A percentile compares a stretch with the other conserved stretches of the same genome.
These are phyloP conservation scores for Oplegnathus fasciatus DNA, from an alignment of 2,113 vertebrate species.

Conservation along the genomic window DNA sequence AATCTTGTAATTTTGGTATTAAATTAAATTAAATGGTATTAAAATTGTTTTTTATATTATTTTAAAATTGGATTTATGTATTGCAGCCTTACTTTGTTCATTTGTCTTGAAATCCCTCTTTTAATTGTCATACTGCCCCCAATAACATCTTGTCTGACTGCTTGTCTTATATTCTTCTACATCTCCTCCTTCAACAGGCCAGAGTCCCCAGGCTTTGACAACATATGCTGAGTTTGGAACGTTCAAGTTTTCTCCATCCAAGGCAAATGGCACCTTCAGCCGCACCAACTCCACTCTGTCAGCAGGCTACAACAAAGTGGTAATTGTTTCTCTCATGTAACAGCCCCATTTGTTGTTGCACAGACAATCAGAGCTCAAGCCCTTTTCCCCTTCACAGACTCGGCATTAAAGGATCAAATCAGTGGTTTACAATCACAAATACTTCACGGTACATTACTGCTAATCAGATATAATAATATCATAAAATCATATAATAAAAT, in stretches of 20 bases:
- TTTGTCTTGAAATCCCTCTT: neutral
- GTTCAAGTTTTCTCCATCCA: slow-evolving; percentile 77
- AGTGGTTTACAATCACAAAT: neutral
- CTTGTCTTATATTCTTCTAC: neutral
- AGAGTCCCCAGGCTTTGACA: neutral
- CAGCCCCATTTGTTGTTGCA: too few species aligned
- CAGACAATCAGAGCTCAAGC: neutral
- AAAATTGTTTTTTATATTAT: neutral
- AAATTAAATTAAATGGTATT: neutral
- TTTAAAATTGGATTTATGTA: neutral
- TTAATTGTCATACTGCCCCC: neutral
- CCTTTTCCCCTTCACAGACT: neutral
- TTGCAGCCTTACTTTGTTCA: neutral
- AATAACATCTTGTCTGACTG: neutral
- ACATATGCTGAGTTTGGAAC: slow-evolving; percentile 53
- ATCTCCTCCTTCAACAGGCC: slow-evolving; percentile 50
- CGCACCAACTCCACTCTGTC: slow-evolving; percentile 30
- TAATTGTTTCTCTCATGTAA: slow-evolving; percentile 46
- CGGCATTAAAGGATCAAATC: neutral
- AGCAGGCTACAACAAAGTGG: slow-evolving; percentile 49
- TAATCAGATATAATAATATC: too few species aligned
- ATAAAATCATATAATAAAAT: too few species aligned
- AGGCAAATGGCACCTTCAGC: slow-evolving; percentile 46
- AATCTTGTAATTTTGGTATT: neutral
- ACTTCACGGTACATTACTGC: neutral